Evolutionary conservation across 2,113 vertebrate genomes (phyloP).

Genomic region (Nettapus auritus): DNA sequence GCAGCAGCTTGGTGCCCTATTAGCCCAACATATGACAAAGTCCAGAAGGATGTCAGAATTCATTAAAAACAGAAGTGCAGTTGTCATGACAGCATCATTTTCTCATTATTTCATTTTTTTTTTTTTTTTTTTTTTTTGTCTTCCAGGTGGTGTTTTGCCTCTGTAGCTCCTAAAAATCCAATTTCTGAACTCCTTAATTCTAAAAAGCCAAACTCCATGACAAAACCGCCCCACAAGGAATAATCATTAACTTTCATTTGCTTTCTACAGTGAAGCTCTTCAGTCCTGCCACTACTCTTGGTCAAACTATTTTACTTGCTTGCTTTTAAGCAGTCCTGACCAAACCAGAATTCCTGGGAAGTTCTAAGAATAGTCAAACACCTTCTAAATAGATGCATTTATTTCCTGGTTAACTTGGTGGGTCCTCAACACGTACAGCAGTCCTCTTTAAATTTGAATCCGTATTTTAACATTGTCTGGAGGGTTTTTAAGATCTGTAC

Average conservation of each 20-base stretch:
- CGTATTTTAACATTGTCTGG: neutral
- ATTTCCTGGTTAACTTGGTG: neutral
- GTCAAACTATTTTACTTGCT: neutral
- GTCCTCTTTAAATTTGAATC: neutral
- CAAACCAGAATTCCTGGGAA: neutral
- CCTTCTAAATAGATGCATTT: neutral
- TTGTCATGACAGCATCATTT: neutral
- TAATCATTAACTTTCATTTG: neutral
- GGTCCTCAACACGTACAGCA: neutral
- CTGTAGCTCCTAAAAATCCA: neutral
- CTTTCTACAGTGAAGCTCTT: neutral
- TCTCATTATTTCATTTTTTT: neutral
- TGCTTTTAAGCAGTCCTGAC: neutral
- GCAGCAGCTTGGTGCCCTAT: neutral
- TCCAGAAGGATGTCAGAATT: neutral
- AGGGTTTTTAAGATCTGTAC: neutral
- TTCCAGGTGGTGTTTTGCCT: neutral
- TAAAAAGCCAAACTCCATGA: neutral
- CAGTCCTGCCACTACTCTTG: neutral
- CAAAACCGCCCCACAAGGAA: rapidly evolving
- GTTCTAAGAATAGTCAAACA: neutral
- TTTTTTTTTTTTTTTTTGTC: rapidly evolving
- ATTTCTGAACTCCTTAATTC: neutral
- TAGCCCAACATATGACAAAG: neutral
- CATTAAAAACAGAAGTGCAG: neutral